Conservation (phyloP, 2,113 vertebrate genomes). For the Clarias macrocephalus region DNA sequence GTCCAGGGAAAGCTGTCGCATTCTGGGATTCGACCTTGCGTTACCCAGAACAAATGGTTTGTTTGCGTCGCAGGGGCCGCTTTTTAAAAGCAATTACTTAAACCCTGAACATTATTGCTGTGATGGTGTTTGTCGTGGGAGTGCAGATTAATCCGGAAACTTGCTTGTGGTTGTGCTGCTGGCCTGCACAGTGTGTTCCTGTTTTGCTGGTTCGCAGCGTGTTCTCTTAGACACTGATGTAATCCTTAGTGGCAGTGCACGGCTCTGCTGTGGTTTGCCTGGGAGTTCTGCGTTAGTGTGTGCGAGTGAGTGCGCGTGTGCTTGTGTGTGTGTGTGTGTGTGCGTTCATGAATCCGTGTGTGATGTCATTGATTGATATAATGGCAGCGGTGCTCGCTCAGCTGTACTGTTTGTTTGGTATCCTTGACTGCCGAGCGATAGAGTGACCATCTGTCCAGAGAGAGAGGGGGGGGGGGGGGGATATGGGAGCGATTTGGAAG, state of each 20-base stretch:
- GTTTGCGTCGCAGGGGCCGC: too few relatives aligned
- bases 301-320: background rate
- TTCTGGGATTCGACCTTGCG: too few relatives aligned
- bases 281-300: background rate
- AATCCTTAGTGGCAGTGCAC: background rate
- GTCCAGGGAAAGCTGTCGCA: too few relatives aligned
- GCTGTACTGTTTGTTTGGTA: slow-evolving; percentile 29
- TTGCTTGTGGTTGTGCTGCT: background rate
- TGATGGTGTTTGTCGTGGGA: too few relatives aligned
- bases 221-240: slow-evolving; percentile 10
- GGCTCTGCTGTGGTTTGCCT: slow-evolving; percentile 14
- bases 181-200: background rate
- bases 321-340: background rate
- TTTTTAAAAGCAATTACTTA: too few relatives aligned
- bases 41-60: too few relatives aligned
- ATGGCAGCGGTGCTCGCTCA: slow-evolving; percentile 2
- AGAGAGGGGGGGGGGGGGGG: background rate
- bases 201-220: background rate
- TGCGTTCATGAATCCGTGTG: background rate
- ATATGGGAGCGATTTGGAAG: background rate
- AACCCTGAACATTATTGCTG: too few relatives aligned
- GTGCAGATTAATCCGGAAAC: background rate
- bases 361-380: background rate
- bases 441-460: background rate
- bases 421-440: slow-evolving; percentile 18